A percentile compares a stretch with the other conserved stretches of the same genome.
These are phyloP conservation scores for Aphelenchoides avenae DNA, from an alignment of 1,140 invertebrate species.

Conservation along the genomic window DNA sequence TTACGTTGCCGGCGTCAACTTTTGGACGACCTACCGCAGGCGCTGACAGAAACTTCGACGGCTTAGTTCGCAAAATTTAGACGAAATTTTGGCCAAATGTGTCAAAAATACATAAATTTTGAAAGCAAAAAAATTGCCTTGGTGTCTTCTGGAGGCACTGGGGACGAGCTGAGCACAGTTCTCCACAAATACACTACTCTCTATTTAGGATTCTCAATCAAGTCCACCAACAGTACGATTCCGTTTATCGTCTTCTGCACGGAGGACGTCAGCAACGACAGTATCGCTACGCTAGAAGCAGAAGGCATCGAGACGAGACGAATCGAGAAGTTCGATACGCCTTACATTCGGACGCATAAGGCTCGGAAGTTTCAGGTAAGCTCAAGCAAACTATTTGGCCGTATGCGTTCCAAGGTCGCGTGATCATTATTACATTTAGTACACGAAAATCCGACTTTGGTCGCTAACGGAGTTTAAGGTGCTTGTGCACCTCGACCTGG, in stretches of 20 bases:
- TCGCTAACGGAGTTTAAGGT: constrained; percentile 36
- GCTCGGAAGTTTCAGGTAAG: constrained; percentile 40
- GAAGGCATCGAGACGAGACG: constrained; percentile 17
- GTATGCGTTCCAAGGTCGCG: too few relatives aligned
- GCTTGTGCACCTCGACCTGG: constrained; percentile 41
- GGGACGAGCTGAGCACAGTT: constrained; percentile 5
- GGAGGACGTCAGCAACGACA: constrained; percentile 25
- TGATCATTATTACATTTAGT: constrained; percentile 29
- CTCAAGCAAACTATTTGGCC: background rate
- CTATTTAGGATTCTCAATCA: too few relatives aligned
- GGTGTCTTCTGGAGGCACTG: background rate
- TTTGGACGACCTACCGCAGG: too few relatives aligned
- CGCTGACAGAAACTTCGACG: too few relatives aligned
- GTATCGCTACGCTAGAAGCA: constrained; percentile 10
- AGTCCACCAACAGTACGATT: too few relatives aligned
- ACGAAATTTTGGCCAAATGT: too few relatives aligned
- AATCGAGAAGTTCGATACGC: constrained; percentile 39
- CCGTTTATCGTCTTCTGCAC: constrained; percentile 36
- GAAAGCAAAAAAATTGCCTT: constrained; percentile 11
- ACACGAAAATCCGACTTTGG: constrained; percentile 50
- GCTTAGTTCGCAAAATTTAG: too few relatives aligned
- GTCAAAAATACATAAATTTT: background rate
- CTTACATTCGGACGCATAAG: constrained; percentile 30
- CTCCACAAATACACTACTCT: constrained; percentile 5
- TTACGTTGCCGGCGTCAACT: too few relatives aligned